phyloP scores from a whole-genome alignment of 2,888 invertebrate genomes.

The Caprella mutica region DNA sequence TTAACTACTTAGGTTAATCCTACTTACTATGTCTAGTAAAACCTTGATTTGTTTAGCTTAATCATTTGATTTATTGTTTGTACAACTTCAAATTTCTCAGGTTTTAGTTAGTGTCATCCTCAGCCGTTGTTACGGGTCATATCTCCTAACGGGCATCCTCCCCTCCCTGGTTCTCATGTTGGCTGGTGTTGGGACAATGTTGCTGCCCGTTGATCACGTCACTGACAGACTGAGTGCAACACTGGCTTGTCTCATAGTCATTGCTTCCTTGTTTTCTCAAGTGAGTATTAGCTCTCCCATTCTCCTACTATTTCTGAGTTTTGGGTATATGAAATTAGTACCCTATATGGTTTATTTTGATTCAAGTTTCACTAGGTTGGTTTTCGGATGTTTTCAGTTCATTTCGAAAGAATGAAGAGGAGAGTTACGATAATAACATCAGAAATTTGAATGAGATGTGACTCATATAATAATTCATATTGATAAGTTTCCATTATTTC shows the following conservation, averaged over 20 bases:
- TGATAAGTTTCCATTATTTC: not conserved
- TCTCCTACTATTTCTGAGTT: too few relatives aligned
- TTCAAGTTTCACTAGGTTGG: too few relatives aligned
- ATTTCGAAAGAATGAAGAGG: too few relatives aligned
- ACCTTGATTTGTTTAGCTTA: too few relatives aligned
- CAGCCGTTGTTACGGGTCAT: constrained; percentile 17
- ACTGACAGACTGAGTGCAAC: constrained; percentile 18
- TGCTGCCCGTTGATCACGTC: constrained; percentile 13
- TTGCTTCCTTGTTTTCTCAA: constrained; percentile 19
- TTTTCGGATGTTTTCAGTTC: too few relatives aligned
- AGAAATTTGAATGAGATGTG: too few relatives aligned
- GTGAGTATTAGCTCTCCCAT: too few relatives aligned
- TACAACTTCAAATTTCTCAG: not conserved
- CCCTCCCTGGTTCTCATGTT: constrained; percentile 19
- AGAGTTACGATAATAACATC: too few relatives aligned
- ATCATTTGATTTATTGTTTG: not conserved
- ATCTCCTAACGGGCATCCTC: constrained; percentile 16
- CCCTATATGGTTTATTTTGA: too few relatives aligned
- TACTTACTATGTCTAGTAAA: too few relatives aligned
- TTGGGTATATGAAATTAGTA: too few relatives aligned
- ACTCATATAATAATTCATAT: not conserved
- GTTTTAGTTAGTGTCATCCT: constrained; percentile 12
- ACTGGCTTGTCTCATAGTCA: constrained; percentile 21
- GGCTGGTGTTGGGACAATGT: constrained; percentile 13
- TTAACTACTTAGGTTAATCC: too few relatives aligned